Base-by-base conservation (phyloP, 2,888 invertebrate genomes). In the Andricus quercusramuli region DNA sequence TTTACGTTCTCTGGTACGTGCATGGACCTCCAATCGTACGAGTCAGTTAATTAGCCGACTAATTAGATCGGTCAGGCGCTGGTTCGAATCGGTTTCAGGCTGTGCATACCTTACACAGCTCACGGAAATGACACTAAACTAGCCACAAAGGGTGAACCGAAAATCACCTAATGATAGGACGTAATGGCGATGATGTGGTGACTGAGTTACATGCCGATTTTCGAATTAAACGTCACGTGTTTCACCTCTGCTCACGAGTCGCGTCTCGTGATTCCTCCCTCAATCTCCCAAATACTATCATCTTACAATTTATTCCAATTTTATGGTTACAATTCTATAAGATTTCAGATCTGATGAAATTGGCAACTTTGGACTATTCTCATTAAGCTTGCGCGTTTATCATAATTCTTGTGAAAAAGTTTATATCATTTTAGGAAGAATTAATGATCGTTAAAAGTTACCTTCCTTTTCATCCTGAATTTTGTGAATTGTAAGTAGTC, bases 41-140 rank as follows among this genome's bases (percentile, higher is more conserved):
- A 64, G 64, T 64, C 64, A 25, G 64, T 64, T 64, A 64, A 29
- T 64, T 64, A 64, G 17, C 29, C 5, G 64, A 64, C 64, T 64
- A 64, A 64, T 64, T 64, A 64, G 64, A 64, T 64, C 64, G 13
- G 29, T 64, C 17, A 25, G 64, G 6, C 29, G 64, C 64, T 64
- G 64, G 29, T 64, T 64, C 17, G 17, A 64, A 64, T 64, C 64
- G 29, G 64, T 64, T 64, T 64, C 15, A 29, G 13, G 64, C 64
- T 64, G 29, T 25, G 13, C 25, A 64, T 64, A 64, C 29, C 29
- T 64, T 29, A 64, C 25, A 64, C 29, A 29, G 15, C 64, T 29
- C 64, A 64, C 64, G 64, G 25, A 64, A 64, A 64, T 64, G 17
- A 13, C 6, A 17, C 64, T 29, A 29, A 64, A 64, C 29, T 17